A percentile compares a stretch with the other conserved stretches of the same genome.
Conservation (phyloP, 2,888 invertebrate genomes). For the Rhagium mordax region DNA sequence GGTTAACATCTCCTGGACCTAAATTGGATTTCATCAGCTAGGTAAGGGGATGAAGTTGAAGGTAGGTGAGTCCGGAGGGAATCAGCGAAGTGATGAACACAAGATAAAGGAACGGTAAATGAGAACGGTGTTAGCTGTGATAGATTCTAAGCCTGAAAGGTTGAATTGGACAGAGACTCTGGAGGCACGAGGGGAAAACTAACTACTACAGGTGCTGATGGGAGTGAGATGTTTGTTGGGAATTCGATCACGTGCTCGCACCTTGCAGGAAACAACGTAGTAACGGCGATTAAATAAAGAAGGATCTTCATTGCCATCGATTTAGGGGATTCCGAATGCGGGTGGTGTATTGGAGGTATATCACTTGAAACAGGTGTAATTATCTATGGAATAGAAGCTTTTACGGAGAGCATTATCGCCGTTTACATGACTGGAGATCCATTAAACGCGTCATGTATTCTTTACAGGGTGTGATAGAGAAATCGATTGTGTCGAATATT, state of each 20-base stretch:
- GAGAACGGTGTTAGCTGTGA: slow-evolving; percentile 63
- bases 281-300: slow-evolving; percentile 52
- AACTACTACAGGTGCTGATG: slow-evolving; percentile 61
- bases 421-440: not conserved
- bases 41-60: slow-evolving; percentile 49
- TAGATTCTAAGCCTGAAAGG: slow-evolving; percentile 59
- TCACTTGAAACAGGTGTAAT: slow-evolving; percentile 30
- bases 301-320: slow-evolving; percentile 37
- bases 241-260: slow-evolving; percentile 65
- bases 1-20: slow-evolving; percentile 60
- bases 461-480: not conserved
- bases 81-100: slow-evolving; percentile 59
- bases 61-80: slow-evolving; percentile 56
- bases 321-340: slow-evolving; percentile 26
- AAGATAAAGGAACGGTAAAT: slow-evolving; percentile 65
- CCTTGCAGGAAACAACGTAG: slow-evolving; percentile 58
- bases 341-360: slow-evolving; percentile 23
- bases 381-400: slow-evolving; percentile 18
- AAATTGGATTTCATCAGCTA: slow-evolving; percentile 68
- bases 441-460: not conserved
- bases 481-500: not conserved
- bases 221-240: slow-evolving; percentile 59
- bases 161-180: slow-evolving; percentile 55
- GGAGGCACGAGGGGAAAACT: slow-evolving; percentile 50
- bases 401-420: slow-evolving; percentile 8